Conservation (phyloP, 2,888 invertebrate species). For the Hydriomena furcata region DNA sequence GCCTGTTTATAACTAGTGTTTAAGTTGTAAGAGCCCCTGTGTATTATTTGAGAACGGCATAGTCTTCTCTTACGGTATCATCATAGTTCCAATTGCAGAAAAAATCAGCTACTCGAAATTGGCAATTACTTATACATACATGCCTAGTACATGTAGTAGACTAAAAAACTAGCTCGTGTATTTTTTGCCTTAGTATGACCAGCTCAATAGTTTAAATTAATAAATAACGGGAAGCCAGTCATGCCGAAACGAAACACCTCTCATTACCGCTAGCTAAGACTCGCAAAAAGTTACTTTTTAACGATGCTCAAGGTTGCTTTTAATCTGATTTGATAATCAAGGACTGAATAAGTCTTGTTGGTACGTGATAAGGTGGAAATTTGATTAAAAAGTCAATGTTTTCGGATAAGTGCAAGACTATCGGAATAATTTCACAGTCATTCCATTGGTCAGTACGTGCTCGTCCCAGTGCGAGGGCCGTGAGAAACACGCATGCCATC, state of each 20-base stretch:
- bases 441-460: constrained; percentile 53
- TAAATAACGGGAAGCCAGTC: constrained; percentile 32
- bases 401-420: constrained; percentile 43
- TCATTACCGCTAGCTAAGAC: constrained; percentile 25
- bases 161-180: constrained; percentile 3
- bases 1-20: no score
- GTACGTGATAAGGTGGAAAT: constrained; percentile 34
- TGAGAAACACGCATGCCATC: constrained; percentile 67
- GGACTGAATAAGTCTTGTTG: constrained; percentile 11
- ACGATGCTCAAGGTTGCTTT: constrained; percentile 28
- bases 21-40: no score
- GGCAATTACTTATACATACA: no score
- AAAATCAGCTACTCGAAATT: neutral
- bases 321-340: constrained; percentile 29
- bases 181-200: constrained; percentile 9
- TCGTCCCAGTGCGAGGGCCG: constrained; percentile 58
- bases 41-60: no score
- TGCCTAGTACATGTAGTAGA: neutral
- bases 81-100: neutral
- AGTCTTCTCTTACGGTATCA: no score
- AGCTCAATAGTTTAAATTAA: constrained; percentile 21
- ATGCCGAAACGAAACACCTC: constrained; percentile 40
- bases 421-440: constrained; percentile 69
- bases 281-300: constrained; percentile 34
- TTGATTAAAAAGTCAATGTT: constrained; percentile 28